Base-by-base conservation (phyloP, 2,888 invertebrate genomes). In the Cyrtodaria siliqua region DNA sequence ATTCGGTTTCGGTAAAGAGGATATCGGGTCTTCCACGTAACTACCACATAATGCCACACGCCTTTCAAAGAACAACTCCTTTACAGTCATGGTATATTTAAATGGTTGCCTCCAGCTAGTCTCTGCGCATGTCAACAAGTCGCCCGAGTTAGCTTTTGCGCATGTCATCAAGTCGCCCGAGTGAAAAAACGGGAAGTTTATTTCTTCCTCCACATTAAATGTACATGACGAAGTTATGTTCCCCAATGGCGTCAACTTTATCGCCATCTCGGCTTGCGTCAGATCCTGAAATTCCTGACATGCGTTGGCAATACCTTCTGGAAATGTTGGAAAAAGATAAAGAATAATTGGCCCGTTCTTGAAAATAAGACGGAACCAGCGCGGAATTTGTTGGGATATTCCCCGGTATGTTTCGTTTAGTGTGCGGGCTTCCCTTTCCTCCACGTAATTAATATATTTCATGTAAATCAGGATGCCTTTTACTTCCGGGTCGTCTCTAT, bases 261-360 rank as follows among this genome's bases (percentile, higher is more conserved):
- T 55, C 4, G 55, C 2, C 4, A 55, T 18, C n/a, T 55, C n/a
- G n/a, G 55, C 55, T 16, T 26, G 14, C n/a, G 2, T 2, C 14
- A 55, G 26, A n/a, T 55, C 55, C n/a, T 2, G 26, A n/a, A 9
- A 55, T 29, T 55, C 55, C 9, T 9, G 2, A 29, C 55, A 55
- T 16, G 29, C 55, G 27, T 55, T 26, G 26, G 6, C 12, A 4
- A 55, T 29, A 2, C 16, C 29, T 18, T 14, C 16, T 2, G 4
- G 14, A 55, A 55, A 55, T n/a, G 55, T 55, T 6, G 55, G 55
- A 16, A 55, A 18, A 12, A 55, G 29, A 14, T 55, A 4, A 26
- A 55, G 8, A 12, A 29, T n/a, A 16, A 27, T 12, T 4, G 14
- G 12, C 4, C 55, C 55, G 9, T 29, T 29, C 16, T 29, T 26